These are phyloP conservation scores for Onychostruthus taczanowskii DNA, from an alignment of 2,113 vertebrate genomes.

Conservation along the genomic window DNA sequence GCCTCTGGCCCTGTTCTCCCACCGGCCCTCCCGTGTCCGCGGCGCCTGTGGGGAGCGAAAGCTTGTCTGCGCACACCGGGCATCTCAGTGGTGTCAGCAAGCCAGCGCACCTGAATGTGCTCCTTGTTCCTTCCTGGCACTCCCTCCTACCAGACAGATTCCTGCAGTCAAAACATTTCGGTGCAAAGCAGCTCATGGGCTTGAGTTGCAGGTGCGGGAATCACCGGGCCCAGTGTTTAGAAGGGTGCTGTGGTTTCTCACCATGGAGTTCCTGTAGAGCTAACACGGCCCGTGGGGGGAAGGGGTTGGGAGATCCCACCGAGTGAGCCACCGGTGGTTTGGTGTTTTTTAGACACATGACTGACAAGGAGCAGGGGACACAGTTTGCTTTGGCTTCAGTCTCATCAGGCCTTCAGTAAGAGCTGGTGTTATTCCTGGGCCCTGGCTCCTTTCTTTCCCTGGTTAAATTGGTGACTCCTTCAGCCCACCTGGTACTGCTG, in stretches of 20 bases:
- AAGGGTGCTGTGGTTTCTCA: neutral
- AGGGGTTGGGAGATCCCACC: neutral
- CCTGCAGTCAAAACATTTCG: neutral
- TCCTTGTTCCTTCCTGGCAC: constrained; percentile 13
- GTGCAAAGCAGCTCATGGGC: neutral
- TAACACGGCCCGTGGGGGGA: fast-evolving
- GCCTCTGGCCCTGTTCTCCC: neutral
- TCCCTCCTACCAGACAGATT: neutral
- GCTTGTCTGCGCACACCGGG: neutral
- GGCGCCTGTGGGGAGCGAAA: fast-evolving
- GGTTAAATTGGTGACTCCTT: neutral
- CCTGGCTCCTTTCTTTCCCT: neutral
- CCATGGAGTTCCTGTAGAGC: neutral
- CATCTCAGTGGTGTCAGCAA: neutral
- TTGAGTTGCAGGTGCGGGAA: neutral
- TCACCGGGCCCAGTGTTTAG: neutral
- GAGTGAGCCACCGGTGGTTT: fast-evolving
- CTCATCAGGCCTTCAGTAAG: neutral
- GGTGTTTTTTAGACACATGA: neutral
- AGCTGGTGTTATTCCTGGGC: neutral
- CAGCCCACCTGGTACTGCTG: neutral
- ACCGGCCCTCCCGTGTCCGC: fast-evolving
- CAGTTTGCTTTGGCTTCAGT: neutral
- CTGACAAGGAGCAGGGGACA: neutral
- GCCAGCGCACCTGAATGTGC: neutral